Evolutionary conservation across 2,113 vertebrate genomes (phyloP).

Genomic region (Phycodurus eques): DNA sequence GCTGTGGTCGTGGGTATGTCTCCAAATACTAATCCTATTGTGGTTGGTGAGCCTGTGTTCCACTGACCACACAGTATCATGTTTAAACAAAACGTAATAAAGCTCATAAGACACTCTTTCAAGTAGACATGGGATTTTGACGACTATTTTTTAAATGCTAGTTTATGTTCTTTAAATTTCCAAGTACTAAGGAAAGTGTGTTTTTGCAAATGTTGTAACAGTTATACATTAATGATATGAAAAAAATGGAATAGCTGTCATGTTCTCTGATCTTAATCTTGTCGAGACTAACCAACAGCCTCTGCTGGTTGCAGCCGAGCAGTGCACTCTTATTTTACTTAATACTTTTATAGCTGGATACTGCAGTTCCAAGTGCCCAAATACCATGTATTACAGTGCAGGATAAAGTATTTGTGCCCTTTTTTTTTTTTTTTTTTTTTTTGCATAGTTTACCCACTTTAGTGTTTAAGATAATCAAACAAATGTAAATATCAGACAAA

Average conservation of each 20-base stretch:
- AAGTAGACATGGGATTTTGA: not conserved
- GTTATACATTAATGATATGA: not conserved
- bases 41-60: not conserved
- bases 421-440: no score
- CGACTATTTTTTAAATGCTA: not conserved
- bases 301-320: not conserved
- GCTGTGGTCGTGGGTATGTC: constrained; percentile 73
- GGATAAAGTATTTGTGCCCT: no score
- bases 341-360: no score
- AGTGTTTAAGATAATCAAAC: no score
- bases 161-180: not conserved
- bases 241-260: not conserved
- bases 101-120: not conserved
- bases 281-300: not conserved
- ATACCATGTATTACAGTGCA: not conserved
- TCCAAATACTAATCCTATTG: not conserved
- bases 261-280: not conserved
- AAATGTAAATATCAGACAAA: no score
- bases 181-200: not conserved
- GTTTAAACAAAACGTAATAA: not conserved
- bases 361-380: not conserved
- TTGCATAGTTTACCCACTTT: no score
- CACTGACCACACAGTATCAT: not conserved
- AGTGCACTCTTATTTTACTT: not conserved
- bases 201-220: not conserved